phyloP scores from a whole-genome alignment of 2,113 vertebrate genomes.

The Eurypyga helias region DNA sequence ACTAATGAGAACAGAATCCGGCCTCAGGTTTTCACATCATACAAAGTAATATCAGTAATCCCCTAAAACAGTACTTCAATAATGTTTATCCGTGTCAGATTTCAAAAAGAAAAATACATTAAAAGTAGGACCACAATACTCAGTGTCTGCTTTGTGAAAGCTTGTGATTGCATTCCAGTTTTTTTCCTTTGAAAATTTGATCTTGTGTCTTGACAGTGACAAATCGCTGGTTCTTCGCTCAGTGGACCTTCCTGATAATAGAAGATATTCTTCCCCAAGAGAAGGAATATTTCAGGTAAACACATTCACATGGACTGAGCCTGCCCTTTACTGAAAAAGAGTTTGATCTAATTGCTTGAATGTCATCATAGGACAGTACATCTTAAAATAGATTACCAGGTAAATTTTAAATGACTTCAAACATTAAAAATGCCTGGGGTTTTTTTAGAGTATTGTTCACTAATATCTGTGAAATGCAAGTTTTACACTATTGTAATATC shows the following conservation, averaged over 20 bases:
- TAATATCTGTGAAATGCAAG: not conserved
- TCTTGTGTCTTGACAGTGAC: constrained; percentile 64
- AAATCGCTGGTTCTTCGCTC: constrained; percentile 42
- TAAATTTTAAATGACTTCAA: not conserved
- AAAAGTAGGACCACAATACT: constrained; percentile 14
- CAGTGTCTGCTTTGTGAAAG: not conserved
- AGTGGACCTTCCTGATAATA: constrained; percentile 42
- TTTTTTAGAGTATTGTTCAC: not conserved
- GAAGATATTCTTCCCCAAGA: constrained; percentile 37
- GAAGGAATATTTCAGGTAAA: constrained; percentile 63
- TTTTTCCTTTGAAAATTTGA: constrained; percentile 61
- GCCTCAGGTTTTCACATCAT: not conserved
- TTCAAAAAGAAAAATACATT: constrained; percentile 36
- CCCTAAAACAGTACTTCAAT: not conserved
- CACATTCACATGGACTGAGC: not conserved
- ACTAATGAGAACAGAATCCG: not conserved
- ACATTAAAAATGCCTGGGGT: not conserved
- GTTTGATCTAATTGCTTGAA: constrained; percentile 45
- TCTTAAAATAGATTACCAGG: not conserved
- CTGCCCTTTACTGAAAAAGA: constrained; percentile 30
- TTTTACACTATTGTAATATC: not conserved
- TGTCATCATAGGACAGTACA: not conserved
- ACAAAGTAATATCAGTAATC: not conserved
- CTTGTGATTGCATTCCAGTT: constrained; percentile 36
- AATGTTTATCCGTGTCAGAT: constrained; percentile 3